Conservation (phyloP, 2,888 invertebrate species). For the Dolomedes plantarius region DNA sequence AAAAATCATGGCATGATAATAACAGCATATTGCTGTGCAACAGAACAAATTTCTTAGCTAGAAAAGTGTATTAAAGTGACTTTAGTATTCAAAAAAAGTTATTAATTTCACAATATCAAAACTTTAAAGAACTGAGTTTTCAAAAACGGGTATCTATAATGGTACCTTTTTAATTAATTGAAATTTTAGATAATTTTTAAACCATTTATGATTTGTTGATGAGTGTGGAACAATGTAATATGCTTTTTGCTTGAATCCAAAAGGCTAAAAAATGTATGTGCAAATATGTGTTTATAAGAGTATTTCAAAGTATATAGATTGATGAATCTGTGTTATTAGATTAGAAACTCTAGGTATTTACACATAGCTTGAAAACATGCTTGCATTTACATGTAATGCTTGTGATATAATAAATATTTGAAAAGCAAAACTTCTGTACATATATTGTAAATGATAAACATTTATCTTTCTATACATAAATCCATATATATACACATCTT, state of each 20-base stretch:
- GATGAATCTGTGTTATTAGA: background rate
- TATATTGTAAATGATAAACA: background rate
- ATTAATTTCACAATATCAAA: too few relatives aligned
- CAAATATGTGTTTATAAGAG: background rate
- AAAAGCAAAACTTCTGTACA: background rate
- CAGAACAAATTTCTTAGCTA: too few relatives aligned
- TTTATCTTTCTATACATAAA: conserved; percentile 4
- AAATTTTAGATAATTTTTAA: too few relatives aligned
- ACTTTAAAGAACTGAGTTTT: too few relatives aligned
- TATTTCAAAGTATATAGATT: background rate
- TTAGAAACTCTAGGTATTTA: background rate
- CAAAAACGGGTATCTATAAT: too few relatives aligned
- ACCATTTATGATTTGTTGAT: too few relatives aligned
- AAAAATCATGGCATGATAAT: too few relatives aligned
- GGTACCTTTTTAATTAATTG: too few relatives aligned
- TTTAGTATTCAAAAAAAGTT: too few relatives aligned
- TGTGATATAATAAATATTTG: conserved; percentile 1
- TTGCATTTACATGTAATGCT: conserved; percentile 12
- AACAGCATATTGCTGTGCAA: too few relatives aligned
- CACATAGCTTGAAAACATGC: background rate
- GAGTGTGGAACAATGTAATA: too few relatives aligned
- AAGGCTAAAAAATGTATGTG: background rate
- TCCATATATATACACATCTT: background rate
- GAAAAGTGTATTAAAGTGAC: too few relatives aligned
- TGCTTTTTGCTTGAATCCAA: background rate